Conservation (phyloP, 2,113 vertebrate species). For the Dromas ardeola region DNA sequence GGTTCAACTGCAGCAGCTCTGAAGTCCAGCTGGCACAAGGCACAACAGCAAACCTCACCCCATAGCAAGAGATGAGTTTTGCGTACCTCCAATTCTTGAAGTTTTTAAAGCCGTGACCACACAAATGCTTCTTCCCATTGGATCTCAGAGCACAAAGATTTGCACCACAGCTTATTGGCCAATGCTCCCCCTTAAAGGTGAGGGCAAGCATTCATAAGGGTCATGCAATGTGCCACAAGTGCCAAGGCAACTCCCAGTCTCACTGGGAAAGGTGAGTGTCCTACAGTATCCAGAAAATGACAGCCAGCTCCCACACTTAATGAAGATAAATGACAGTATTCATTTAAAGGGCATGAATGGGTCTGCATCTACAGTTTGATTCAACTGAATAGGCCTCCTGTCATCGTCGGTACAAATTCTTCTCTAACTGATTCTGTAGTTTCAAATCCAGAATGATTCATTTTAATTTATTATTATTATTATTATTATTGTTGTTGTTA, state of each 20-base stretch:
- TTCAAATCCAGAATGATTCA: background rate
- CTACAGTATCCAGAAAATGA: background rate
- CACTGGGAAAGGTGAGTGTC: background rate
- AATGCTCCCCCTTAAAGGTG: background rate
- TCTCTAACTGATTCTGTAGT: background rate
- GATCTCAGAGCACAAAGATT: background rate
- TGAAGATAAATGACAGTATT: background rate
- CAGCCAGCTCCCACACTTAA: background rate
- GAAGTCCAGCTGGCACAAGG: background rate
- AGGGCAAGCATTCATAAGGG: background rate
- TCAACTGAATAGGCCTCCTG: background rate
- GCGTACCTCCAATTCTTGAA: background rate
- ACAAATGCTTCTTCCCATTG: fast-evolving
- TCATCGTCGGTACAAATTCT: background rate
- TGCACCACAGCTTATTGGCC: background rate
- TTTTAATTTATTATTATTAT: background rate
- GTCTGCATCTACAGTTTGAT: background rate
- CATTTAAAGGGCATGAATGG: too few species aligned
- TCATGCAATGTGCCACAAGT: fast-evolving
- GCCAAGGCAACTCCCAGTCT: background rate
- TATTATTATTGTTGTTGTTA: background rate
- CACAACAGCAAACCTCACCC: background rate
- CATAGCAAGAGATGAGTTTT: background rate
- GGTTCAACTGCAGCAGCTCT: too few species aligned
- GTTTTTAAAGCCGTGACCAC: background rate